Base-by-base conservation (phyloP, 2,797 vertebrate species). In the Acrossocheilus fasciatus region DNA sequence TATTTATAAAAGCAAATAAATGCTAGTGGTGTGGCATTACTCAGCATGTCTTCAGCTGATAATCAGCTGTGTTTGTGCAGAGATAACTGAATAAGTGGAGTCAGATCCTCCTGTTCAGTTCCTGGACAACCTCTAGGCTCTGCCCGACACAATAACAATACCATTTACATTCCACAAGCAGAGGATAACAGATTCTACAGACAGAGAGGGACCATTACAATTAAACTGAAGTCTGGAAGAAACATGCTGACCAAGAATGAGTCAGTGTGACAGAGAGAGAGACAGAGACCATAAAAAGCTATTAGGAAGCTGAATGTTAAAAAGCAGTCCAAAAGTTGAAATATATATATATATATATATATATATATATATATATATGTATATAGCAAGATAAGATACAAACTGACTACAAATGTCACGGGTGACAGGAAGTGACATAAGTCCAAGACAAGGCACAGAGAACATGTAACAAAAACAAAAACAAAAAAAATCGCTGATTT, bases 61-160 rank as follows among this genome's bases (percentile, higher is more conserved):
- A 74, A 74, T 62, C 47, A 83, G 47, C 10, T 17, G 26, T 83
- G 54, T 83, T 74, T 83, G 41, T 62, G 18, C n/a, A 62, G 20
- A 47, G 54, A 64, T 75, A 75, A 83, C 47, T 83, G 2, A 83
- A 74, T 47, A 83, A 83, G 43, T 47, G 26, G 18, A 83, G 41
- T 74, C 54, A 75, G 54, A 74, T 74, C 70, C 82, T 83, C 82
- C 70, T 74, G 70, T 74, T 74, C 11, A 74, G 70, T 62, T 83
- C 39, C 54, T 74, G 57, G 34, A 64, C 45, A 74, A 74, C 82
- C 26, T 75, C 70, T 83, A 52, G 52, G 39, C 39, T 62, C 52
- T 45, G 26, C 41, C 70, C 18, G 14, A 82, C 85, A 86, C 34
- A 69, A 36, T 54, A 36, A 75, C 43, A 57, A 62, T 50, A 5